These are phyloP conservation scores for Tetropium fuscum DNA, from an alignment of 2,888 invertebrate species.

Conservation along the genomic window DNA sequence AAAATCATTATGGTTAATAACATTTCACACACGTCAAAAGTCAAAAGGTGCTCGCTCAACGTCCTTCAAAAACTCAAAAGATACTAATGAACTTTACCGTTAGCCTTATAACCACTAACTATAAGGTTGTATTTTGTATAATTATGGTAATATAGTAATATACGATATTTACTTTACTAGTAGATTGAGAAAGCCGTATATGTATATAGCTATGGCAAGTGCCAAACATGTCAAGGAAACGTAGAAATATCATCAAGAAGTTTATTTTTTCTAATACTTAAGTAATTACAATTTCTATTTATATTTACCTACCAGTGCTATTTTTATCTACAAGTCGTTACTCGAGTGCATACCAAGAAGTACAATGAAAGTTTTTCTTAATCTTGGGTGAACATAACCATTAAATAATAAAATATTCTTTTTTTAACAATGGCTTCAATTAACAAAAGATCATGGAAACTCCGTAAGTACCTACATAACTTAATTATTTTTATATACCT, in stretches of 20 bases:
- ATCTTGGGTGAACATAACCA: constrained; percentile 55
- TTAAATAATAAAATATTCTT: constrained; percentile 30
- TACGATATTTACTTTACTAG: constrained; percentile 5
- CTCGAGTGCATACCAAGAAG: constrained; percentile 30
- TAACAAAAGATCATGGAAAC: constrained; percentile 82
- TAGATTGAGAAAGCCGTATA: constrained; percentile 49
- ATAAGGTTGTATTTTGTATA: constrained; percentile 43
- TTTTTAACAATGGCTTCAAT: constrained; percentile 60
- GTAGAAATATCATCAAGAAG: constrained; percentile 40
- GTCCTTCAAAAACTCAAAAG: constrained; percentile 39
- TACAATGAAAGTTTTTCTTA: constrained; percentile 56
- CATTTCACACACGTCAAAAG: constrained; percentile 13
- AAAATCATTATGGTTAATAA: constrained; percentile 2
- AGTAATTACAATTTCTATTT: constrained; percentile 44
- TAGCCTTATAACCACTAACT: constrained; percentile 39
- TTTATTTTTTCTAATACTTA: constrained; percentile 39
- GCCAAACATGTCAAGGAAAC: constrained; percentile 58
- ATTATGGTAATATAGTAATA: constrained; percentile 11
- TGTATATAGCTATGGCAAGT: constrained; percentile 52
- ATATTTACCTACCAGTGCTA: constrained; percentile 41
- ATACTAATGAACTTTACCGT: constrained; percentile 36
- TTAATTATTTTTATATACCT: not conserved
- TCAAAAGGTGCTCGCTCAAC: constrained; percentile 21
- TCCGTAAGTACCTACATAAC: constrained; percentile 74
- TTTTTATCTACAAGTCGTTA: constrained; percentile 42